A percentile compares a stretch with the other conserved stretches of the same genome.
phyloP scores from a whole-genome alignment of 2,888 invertebrate species.

The Patella pellucida region DNA sequence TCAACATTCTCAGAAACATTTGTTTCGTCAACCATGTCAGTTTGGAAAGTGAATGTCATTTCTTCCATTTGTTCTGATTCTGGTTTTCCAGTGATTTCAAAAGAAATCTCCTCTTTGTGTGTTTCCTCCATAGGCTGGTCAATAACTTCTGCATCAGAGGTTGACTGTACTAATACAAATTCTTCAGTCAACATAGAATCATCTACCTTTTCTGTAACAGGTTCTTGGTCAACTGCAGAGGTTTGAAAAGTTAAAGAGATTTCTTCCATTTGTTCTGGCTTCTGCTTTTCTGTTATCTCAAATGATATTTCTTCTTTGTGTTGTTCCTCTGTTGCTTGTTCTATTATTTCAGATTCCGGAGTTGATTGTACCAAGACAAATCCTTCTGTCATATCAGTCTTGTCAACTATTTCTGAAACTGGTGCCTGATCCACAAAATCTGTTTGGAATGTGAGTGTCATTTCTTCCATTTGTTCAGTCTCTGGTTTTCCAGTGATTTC shows the following conservation, averaged over 20 bases:
- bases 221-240: background rate
- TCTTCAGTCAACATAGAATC: constrained; percentile 26
- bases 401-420: constrained; percentile 35
- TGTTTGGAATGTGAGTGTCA: constrained; percentile 32
- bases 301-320: constrained; percentile 47
- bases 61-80: constrained; percentile 39
- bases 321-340: constrained; percentile 31
- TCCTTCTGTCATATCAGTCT: constrained; percentile 51
- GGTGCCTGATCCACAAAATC: constrained; percentile 24
- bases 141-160: constrained; percentile 15
- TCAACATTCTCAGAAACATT: constrained; percentile 12
- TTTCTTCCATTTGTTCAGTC: constrained; percentile 40
- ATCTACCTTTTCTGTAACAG: constrained; percentile 17
- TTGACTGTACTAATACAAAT: constrained; percentile 18
- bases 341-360: constrained; percentile 20
- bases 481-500: constrained; percentile 37
- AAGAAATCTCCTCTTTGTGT: constrained; percentile 42
- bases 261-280: constrained; percentile 41
- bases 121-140: constrained; percentile 33
- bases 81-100: constrained; percentile 45
- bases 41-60: constrained; percentile 33
- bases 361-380: constrained; percentile 41
- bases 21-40: constrained; percentile 3
- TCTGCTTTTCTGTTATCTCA: constrained; percentile 43
- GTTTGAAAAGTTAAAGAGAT: constrained; percentile 16